A percentile compares a stretch with the other conserved stretches of the same genome.
phyloP scores from a whole-genome alignment of 2,113 vertebrate species.

The Eonycteris spelaea region DNA sequence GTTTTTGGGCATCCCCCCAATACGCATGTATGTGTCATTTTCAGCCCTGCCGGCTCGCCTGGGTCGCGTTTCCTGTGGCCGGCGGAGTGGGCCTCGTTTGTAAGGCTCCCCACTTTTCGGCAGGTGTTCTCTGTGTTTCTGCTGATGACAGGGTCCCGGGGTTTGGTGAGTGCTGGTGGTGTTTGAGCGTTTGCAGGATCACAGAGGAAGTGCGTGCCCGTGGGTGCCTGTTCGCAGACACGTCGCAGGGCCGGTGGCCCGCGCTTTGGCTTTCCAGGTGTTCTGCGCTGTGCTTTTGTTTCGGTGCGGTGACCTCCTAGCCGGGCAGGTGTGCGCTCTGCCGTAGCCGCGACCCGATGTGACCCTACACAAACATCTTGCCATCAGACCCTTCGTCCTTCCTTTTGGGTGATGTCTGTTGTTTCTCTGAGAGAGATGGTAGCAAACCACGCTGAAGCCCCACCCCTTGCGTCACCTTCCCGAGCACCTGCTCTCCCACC shows the following conservation, averaged over 20 bases:
- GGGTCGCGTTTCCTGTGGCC: not conserved
- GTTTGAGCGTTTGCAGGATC: not conserved
- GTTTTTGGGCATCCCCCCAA: not conserved
- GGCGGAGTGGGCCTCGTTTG: not conserved
- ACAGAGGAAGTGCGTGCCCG: too few relatives aligned
- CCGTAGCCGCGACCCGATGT: not conserved
- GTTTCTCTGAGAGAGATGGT: not conserved
- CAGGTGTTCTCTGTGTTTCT: fast-evolving
- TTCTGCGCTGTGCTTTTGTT: not conserved
- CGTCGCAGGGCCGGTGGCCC: fast-evolving
- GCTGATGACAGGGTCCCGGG: fast-evolving
- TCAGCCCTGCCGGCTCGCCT: not conserved
- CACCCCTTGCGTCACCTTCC: too few relatives aligned
- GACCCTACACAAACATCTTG: too few relatives aligned
- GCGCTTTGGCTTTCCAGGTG: not conserved
- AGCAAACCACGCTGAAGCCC: too few relatives aligned
- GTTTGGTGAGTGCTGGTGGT: not conserved
- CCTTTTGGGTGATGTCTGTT: not conserved
- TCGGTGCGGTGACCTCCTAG: not conserved
- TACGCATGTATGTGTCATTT: not conserved
- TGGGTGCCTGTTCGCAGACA: fast-evolving
- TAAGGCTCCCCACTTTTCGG: fast-evolving
- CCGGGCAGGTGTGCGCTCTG: not conserved
- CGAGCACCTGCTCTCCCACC: not conserved
- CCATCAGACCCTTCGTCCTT: not conserved